A percentile compares a stretch with the other conserved stretches of the same genome.
Conservation (phyloP, 2,797 vertebrate species). For the Bradypodion pumilum region DNA sequence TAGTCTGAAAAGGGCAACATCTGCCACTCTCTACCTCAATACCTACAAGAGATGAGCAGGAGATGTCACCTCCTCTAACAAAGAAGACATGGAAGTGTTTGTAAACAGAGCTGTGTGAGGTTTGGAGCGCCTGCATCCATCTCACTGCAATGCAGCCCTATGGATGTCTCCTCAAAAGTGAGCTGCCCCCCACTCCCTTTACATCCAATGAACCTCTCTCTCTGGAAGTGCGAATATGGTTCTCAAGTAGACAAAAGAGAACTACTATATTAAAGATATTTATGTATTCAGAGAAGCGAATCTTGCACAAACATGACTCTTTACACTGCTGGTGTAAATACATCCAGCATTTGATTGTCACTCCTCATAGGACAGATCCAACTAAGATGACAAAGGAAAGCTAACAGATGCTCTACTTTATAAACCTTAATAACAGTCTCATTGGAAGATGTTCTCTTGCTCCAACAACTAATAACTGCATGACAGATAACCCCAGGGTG, state of each 20-base stretch:
- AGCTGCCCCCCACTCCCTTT: no score
- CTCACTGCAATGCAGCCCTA: background rate
- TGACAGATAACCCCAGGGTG: background rate
- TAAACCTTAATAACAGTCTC: background rate
- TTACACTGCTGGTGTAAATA: background rate
- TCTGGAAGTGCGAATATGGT: background rate
- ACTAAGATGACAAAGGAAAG: background rate
- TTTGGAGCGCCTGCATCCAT: background rate
- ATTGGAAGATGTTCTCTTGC: background rate
- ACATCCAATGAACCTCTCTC: background rate
- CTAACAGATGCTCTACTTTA: constrained; percentile 7
- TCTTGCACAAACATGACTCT: background rate
- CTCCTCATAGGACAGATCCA: background rate
- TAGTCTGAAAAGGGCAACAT: background rate
- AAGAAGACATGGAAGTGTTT: background rate
- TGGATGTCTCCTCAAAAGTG: background rate
- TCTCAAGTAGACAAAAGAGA: background rate
- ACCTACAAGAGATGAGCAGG: background rate
- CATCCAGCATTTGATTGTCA: background rate
- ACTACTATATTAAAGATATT: background rate
- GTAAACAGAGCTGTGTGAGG: background rate
- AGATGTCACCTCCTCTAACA: no score
- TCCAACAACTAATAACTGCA: background rate
- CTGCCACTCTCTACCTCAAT: background rate
- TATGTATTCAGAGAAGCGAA: background rate